Evolutionary conservation across 2,888 invertebrate species (phyloP).

Genomic region (Orthonevra nobilis): DNA sequence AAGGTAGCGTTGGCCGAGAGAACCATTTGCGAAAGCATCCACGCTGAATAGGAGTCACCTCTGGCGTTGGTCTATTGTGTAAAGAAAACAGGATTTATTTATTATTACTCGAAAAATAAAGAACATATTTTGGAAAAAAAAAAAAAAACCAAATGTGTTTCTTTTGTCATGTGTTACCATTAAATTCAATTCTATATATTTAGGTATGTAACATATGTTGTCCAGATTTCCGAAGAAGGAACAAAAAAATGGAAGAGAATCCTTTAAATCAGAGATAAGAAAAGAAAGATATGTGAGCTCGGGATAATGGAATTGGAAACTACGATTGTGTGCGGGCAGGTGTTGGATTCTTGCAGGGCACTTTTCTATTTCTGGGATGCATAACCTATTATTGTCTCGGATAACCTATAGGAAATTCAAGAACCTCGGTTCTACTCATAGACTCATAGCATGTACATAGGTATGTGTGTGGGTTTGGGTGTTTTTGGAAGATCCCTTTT

Average conservation of each 20-base stretch:
- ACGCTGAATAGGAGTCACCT: conserved; percentile 69
- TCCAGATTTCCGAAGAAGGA: conserved; percentile 44
- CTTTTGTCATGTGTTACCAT: conserved; percentile 34
- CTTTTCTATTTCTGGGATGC: conserved; percentile 51
- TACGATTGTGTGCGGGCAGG: conserved; percentile 55
- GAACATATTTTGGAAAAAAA: conserved; percentile 10
- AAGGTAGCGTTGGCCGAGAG: conserved; percentile 77
- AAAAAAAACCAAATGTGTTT: conserved; percentile 27
- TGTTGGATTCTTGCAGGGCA: conserved; percentile 43
- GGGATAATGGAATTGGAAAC: conserved; percentile 7
- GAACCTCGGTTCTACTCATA: conserved; percentile 8
- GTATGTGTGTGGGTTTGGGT: conserved; percentile 16
- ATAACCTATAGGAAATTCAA: conserved; percentile 43
- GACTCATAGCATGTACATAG: no score
- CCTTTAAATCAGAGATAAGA: conserved; percentile 42
- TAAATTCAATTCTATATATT: conserved; percentile 29
- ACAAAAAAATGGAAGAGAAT: background rate
- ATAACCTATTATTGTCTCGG: conserved; percentile 55
- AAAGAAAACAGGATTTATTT: conserved; percentile 22
- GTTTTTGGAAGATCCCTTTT: conserved; percentile 35
- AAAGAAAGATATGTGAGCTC: conserved; percentile 30
- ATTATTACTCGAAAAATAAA: no score
- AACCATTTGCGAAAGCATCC: conserved; percentile 77
- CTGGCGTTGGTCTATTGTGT: conserved; percentile 39
- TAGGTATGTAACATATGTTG: conserved; percentile 66